Conservation (phyloP, 2,113 vertebrate species). For the Nerophis lumbriciformis region DNA sequence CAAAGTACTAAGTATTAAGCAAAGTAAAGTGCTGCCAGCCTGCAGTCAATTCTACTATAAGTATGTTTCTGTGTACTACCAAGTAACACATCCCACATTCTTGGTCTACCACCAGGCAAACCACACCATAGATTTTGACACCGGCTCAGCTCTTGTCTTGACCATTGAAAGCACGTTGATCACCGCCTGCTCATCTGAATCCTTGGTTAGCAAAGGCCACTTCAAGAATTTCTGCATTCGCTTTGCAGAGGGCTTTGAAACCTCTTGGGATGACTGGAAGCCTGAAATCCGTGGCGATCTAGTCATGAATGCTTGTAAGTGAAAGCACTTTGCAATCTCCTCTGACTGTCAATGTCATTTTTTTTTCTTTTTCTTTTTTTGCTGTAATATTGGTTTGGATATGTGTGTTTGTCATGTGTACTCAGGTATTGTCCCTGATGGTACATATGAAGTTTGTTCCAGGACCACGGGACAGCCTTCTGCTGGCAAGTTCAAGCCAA, state of each 20-base stretch:
- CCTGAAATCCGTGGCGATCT: slow-evolving; percentile 88
- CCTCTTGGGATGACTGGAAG: slow-evolving; percentile 98
- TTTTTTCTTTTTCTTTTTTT: too few relatives aligned
- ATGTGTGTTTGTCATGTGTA: slow-evolving; percentile 9
- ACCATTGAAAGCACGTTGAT: slow-evolving; percentile 98
- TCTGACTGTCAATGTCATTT: not conserved
- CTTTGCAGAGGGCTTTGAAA: slow-evolving; percentile 98
- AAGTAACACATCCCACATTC: slow-evolving; percentile 18
- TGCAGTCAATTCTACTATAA: not conserved
- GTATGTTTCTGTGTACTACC: not conserved
- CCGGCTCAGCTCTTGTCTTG: slow-evolving; percentile 92
- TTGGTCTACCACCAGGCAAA: slow-evolving; percentile 74
- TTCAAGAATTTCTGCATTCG: slow-evolving; percentile 99
- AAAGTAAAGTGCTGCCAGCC: slow-evolving; percentile 40
- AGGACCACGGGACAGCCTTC: slow-evolving; percentile 91
- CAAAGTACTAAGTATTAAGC: slow-evolving; percentile 2
- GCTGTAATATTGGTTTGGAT: slow-evolving; percentile 13
- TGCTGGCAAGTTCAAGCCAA: slow-evolving; percentile 75
- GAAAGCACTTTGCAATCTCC: too few relatives aligned
- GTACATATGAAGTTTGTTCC: slow-evolving; percentile 97
- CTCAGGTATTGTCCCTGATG: slow-evolving; percentile 94
- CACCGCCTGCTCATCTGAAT: slow-evolving; percentile 97
- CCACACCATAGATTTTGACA: slow-evolving; percentile 89
- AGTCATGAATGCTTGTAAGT: slow-evolving; percentile 98
- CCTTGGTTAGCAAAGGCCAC: slow-evolving; percentile 97